Evolutionary conservation across 2,888 invertebrate species (phyloP), one percentile per base, ranked within the genome.

Genomic region (Apotomis betuletana): DNA sequence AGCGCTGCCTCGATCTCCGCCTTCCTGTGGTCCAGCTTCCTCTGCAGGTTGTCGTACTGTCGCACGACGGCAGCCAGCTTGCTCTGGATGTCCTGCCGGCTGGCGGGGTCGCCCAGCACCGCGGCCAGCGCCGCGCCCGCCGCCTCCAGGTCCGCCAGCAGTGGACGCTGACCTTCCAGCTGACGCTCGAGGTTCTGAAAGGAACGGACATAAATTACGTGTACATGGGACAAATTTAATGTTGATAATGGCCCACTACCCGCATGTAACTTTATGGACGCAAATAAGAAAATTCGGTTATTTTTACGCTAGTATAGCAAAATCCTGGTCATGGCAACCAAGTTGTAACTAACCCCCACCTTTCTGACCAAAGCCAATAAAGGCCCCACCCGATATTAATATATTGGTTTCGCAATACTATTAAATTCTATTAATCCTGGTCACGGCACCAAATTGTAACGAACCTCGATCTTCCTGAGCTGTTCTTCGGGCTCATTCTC

Each of bases 401-500:
- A 41, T 41, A 49, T 49, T 3, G 49, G 49, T 9, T 49, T 9
- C 27, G 27, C 49, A 49, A 49, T 9, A 49, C 9, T 1, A 10
- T 6, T 10, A 10, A 46, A 46, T 3, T 5, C 5, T 44, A 5
- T 5, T 8, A 27, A 58, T 58, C 38, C 59, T 44, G 63, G 63
- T 63, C 65, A n/a, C 65, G 57, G 27, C 46, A 59, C 54, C 59
- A 67, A 51, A 15, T 27, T 27, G 36, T 61, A 82, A 74, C 76
- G 67, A 71, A 95, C 95, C 90, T 97, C 97, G 55, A 98, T 95
- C 89, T 97, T 97, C 73, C 97, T 94, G 10, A 98, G 93, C 81
- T 97, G 97, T 79, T 98, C 97, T 77, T 97, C 97, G 0, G 97
- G 96, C 84, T 98, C 97, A 79, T 96, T 95, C 84, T 97, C 96